Percentiles rank a stretch among this genome's conserved stretches.
Evolutionary conservation across 2,888 invertebrate species (phyloP).

Genomic region (Ectemnius cavifrons): DNA sequence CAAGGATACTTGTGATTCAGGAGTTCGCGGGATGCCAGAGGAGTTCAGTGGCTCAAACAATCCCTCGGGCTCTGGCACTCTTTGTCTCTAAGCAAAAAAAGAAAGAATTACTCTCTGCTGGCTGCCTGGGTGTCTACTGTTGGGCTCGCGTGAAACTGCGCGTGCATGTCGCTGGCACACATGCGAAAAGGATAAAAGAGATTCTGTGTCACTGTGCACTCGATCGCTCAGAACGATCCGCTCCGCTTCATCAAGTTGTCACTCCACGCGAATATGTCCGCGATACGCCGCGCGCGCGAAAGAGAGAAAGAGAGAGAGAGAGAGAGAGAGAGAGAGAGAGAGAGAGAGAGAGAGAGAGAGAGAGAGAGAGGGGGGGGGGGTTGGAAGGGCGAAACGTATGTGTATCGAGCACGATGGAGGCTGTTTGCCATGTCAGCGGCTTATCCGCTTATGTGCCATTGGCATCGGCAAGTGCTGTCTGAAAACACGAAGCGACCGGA

Average conservation of each 20-base stretch:
- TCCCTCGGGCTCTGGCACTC: no score
- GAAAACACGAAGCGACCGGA: conserved; percentile 27
- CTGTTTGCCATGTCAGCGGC: conserved; percentile 59
- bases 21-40: no score
- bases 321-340: not conserved
- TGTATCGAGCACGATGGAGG: conserved; percentile 30
- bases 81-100: no score
- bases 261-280: conserved; percentile 20
- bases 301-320: not conserved
- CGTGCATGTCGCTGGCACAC: conserved; percentile 6
- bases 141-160: not conserved
- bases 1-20: no score
- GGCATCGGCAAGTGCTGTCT: conserved; percentile 46
- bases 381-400: not conserved
- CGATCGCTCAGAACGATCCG: conserved; percentile 52
- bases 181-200: conserved; percentile 45
- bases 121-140: conserved; percentile 4
- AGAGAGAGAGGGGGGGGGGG: not conserved
- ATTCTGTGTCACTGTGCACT: conserved; percentile 31
- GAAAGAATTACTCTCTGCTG: not conserved
- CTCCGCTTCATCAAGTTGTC: conserved; percentile 53
- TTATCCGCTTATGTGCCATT: conserved; percentile 55
- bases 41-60: no score
- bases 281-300: conserved; percentile 8
- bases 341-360: not conserved